A percentile compares a stretch with the other conserved stretches of the same genome.
These are phyloP conservation scores for Hippolais icterina DNA, from an alignment of 2,113 vertebrate species.

Conservation along the genomic window DNA sequence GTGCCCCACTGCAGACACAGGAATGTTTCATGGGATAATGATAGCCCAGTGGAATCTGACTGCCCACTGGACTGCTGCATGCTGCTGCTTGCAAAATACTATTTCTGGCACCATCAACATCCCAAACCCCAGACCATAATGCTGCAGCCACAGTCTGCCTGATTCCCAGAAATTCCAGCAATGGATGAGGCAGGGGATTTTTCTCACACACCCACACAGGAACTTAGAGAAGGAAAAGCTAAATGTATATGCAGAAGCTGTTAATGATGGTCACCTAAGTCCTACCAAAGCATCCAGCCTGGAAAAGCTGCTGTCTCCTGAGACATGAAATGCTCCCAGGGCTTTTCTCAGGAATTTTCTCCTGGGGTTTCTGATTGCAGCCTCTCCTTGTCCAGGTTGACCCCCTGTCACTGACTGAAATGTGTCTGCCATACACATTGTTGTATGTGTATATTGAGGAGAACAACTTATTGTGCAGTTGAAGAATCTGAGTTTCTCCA, in stretches of 20 bases:
- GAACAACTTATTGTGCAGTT: neutral
- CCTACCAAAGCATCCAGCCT: neutral
- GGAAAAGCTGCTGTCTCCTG: neutral
- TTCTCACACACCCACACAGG: constrained; percentile 3
- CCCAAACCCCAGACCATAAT: neutral
- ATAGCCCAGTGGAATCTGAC: neutral
- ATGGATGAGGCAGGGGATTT: neutral
- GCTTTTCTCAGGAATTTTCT: neutral
- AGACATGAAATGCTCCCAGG: neutral
- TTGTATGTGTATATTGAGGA: too few relatives aligned
- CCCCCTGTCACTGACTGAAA: neutral
- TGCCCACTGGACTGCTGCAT: rapidly evolving
- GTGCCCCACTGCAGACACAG: neutral
- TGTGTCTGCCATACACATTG: neutral
- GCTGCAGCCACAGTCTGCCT: neutral
- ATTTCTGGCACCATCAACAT: neutral
- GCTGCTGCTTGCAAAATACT: neutral
- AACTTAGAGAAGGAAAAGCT: neutral
- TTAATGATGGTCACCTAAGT: neutral
- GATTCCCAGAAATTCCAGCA: constrained; percentile 7
- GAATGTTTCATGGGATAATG: constrained; percentile 14
- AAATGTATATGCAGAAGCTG: neutral
- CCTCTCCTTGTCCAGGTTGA: neutral
- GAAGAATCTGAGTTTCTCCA: neutral
- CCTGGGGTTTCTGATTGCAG: neutral